Evolutionary conservation across 1,140 invertebrate genomes (phyloP), one percentile per base, ranked within the genome.

Genomic region (Cotesia vestalis): DNA sequence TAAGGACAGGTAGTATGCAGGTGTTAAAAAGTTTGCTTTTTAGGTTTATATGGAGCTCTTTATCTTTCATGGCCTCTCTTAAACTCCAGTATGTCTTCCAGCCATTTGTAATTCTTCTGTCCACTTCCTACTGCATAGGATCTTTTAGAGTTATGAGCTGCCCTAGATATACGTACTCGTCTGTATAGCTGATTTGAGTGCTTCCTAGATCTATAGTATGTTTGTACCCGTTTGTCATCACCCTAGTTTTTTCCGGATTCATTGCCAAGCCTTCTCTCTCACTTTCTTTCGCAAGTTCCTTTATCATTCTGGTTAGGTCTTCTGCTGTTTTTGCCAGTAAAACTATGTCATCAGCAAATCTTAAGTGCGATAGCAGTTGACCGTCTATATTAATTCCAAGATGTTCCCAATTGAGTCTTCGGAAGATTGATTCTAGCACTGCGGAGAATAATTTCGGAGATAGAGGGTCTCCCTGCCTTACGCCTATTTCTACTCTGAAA

Each of bases 401-500:
- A 17, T 17, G 11, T 60, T 60, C 57, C 27, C 57, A 60, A 60
- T 60, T 34, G 14, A 60, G 14, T 17, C 27, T 60, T 60, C 57
- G 11, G 20, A 60, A 60, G 17, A 60, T 34, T 8, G 57, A 60
- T 60, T 60, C 57, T 8, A 60, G 57, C 27, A 60, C 57, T 9
- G 57, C 57, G 20, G 57, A 60, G 27, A 60, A 60, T 27, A 60
- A 27, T 27, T 60, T 60, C 27, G 57, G 57, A 60, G 57, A 60
- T 17, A 60, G 57, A 8, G 57, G 57, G 20, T 60, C 57, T 60
- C 57, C 57, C 27, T 60, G 57, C 17, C 57, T 17, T 17, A 60
- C 57, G 14, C 57, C 57, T 60, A 4, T 60, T 60, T 34, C 27
- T 8, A 60, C 17, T 17, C 4, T 17, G 20, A 60, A 60, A 14